Evolutionary conservation across 2,113 vertebrate genomes (phyloP).

Genomic region (Cyprinodon variegatus): DNA sequence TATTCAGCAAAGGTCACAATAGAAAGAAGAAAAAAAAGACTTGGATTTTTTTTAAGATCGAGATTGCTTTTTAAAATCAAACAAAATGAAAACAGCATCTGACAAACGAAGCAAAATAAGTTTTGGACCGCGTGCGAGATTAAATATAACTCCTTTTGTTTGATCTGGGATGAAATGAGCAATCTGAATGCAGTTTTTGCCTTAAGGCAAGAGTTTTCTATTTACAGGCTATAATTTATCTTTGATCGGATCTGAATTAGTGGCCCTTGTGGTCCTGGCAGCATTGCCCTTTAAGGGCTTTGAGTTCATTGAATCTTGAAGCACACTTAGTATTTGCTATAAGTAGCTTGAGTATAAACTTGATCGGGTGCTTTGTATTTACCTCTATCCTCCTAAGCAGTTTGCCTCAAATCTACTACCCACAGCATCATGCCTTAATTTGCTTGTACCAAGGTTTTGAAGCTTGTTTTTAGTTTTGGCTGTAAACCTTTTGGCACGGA

Average conservation of each 20-base stretch:
- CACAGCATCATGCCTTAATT: constrained; percentile 46
- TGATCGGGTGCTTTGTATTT: constrained; percentile 36
- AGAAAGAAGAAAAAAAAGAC: background rate
- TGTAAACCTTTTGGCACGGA: constrained; percentile 36
- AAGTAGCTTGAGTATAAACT: constrained; percentile 31
- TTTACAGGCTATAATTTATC: constrained; percentile 35
- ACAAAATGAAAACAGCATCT: constrained; percentile 30
- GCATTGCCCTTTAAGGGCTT: constrained; percentile 18
- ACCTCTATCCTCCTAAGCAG: constrained; percentile 24
- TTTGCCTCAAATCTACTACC: constrained; percentile 41
- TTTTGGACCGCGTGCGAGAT: constrained; percentile 5
- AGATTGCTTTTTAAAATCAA: constrained; percentile 23
- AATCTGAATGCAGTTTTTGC: constrained; percentile 15
- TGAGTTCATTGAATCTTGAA: constrained; percentile 33
- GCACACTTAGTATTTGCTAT: constrained; percentile 26
- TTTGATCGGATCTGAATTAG: constrained; percentile 49
- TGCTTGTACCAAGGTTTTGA: constrained; percentile 49
- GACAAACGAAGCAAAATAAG: constrained; percentile 23
- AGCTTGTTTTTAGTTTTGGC: constrained; percentile 33
- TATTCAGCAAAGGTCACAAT: constrained; percentile 26
- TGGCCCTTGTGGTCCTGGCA: constrained; percentile 11
- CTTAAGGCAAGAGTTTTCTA: constrained; percentile 37
- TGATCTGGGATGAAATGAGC: constrained; percentile 15
- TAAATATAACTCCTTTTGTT: constrained; percentile 36
- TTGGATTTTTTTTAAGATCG: constrained; percentile 5